Evolutionary conservation across 2,888 invertebrate species (phyloP).

Genomic region (Andrena hattorfiana): DNA sequence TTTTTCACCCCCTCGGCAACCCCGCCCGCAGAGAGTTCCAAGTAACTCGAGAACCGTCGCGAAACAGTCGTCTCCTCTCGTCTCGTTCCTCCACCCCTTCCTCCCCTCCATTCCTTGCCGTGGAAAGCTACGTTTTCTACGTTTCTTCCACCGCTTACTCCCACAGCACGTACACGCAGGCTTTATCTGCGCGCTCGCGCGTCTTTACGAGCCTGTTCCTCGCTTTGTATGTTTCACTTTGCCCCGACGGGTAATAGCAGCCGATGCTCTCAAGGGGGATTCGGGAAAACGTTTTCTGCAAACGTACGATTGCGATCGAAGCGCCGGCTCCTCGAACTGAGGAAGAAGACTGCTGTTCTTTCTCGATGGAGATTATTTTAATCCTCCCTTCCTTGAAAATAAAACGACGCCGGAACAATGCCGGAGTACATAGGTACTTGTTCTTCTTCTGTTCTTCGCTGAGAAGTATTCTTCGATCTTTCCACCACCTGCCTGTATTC

Average conservation of each 20-base stretch:
- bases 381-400: not conserved
- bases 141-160: slow-evolving; percentile 45
- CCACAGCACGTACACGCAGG: slow-evolving; percentile 37
- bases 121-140: slow-evolving; percentile 34
- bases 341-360: not conserved
- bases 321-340: not conserved
- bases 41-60: slow-evolving; percentile 78
- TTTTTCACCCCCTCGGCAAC: slow-evolving; percentile 73
- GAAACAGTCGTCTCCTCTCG: slow-evolving; percentile 59
- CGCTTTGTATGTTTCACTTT: slow-evolving; percentile 54
- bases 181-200: slow-evolving; percentile 24
- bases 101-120: not conserved
- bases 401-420: not conserved
- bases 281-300: slow-evolving; percentile 26
- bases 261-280: slow-evolving; percentile 24
- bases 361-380: not conserved
- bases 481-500: slow-evolving; percentile 3
- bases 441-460: not conserved
- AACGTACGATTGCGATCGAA: slow-evolving; percentile 17
- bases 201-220: slow-evolving; percentile 27
- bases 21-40: slow-evolving; percentile 39
- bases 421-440: not conserved
- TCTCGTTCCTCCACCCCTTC: slow-evolving; percentile 24
- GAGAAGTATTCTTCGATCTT: slow-evolving; percentile 30
- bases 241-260: slow-evolving; percentile 20